phyloP scores from a whole-genome alignment of 2,797 vertebrate genomes.

The Anas bernieri region DNA sequence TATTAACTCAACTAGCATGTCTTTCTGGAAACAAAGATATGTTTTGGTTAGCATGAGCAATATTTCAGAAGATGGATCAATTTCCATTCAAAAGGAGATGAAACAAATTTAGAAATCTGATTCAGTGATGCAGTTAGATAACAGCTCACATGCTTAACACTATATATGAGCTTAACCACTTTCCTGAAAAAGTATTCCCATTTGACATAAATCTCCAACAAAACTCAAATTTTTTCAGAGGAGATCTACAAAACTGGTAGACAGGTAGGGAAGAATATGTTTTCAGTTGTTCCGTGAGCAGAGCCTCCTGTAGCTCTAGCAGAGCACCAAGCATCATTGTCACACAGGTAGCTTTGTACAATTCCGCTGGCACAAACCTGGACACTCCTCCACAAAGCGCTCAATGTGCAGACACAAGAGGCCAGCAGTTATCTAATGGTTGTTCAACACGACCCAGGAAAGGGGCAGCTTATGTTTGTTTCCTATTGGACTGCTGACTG shows the following conservation, averaged over 20 bases:
- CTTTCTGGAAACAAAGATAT: neutral
- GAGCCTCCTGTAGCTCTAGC: neutral
- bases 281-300: neutral
- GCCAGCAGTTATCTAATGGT: neutral
- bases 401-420: neutral
- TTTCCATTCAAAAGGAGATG: conserved; percentile 5
- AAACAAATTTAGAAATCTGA: conserved; percentile 30
- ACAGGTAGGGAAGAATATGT: neutral
- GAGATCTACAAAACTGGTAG: neutral
- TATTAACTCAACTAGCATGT: neutral
- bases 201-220: neutral
- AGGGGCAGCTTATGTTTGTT: neutral
- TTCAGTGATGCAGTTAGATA: neutral
- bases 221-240: neutral
- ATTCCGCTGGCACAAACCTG: neutral
- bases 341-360: neutral
- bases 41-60: neutral
- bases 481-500: neutral
- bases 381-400: neutral
- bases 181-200: neutral
- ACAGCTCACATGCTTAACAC: neutral
- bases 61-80: conserved; percentile 21
- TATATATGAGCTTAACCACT: neutral
- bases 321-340: neutral
- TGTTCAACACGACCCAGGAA: neutral